Conservation (phyloP, 2,888 invertebrate genomes). For the Dolomedes plantarius region DNA sequence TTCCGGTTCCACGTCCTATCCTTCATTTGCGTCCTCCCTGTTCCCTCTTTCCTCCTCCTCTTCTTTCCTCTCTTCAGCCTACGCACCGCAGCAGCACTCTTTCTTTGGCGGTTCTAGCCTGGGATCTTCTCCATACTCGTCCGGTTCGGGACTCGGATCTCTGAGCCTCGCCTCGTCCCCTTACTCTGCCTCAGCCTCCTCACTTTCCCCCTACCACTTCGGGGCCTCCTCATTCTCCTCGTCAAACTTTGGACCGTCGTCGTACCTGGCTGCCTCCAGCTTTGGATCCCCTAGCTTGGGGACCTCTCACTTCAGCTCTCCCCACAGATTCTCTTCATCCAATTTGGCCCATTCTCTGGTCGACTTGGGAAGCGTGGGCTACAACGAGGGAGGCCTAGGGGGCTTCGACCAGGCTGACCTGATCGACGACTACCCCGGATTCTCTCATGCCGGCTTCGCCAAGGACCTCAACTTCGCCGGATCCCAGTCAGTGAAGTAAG, state of each 20-base stretch:
- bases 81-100: neutral
- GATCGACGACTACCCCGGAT: conserved; percentile 56
- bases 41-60: conserved; percentile 29
- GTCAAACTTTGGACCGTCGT: conserved; percentile 1
- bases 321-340: neutral
- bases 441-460: conserved; percentile 39
- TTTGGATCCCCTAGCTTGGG: conserved; percentile 18
- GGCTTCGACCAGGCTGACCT: conserved; percentile 45
- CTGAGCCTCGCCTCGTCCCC: neutral
- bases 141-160: conserved; percentile 4
- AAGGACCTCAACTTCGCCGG: conserved; percentile 60
- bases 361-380: conserved; percentile 16
- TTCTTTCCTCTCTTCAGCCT: neutral
- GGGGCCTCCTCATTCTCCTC: conserved; percentile 20
- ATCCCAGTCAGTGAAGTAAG: conserved; percentile 52
- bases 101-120: neutral
- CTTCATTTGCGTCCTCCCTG: conserved; percentile 27
- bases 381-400: conserved; percentile 39
- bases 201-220: neutral
- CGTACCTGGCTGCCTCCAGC: neutral
- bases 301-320: neutral
- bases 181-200: neutral
- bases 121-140: conserved; percentile 1
- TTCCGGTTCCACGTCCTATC: conserved; percentile 16
- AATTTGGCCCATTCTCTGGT: neutral